Conservation (phyloP, 2,797 vertebrate species). For the Coracias cyanogaster region DNA sequence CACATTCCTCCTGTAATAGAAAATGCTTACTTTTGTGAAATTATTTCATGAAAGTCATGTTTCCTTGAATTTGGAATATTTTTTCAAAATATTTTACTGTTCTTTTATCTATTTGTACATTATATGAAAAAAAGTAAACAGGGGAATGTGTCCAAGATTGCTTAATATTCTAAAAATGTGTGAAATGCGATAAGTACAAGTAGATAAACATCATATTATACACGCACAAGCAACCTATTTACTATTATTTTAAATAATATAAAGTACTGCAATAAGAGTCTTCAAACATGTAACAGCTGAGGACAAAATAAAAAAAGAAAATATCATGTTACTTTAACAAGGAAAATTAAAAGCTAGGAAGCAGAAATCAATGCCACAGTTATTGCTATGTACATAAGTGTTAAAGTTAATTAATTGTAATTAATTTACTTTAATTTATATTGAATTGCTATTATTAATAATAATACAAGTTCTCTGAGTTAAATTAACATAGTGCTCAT, state of each 20-base stretch:
- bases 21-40: background rate
- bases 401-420: background rate
- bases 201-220: background rate
- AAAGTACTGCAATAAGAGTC: background rate
- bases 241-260: background rate
- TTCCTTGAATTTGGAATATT: background rate
- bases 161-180: background rate
- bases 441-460: background rate
- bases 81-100: background rate
- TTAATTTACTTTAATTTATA: background rate
- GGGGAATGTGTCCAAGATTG: background rate
- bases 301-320: background rate
- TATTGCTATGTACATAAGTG: background rate
- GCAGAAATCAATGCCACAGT: background rate
- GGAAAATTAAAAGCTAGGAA: background rate
- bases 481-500: background rate
- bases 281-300: background rate
- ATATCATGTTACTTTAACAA: background rate
- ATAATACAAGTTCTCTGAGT: background rate
- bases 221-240: background rate
- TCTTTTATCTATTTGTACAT: background rate
- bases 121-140: background rate
- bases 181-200: background rate
- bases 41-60: background rate
- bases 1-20: background rate